Percentiles rank a stretch among this genome's conserved stretches.
These are phyloP conservation scores for Melinaea menophilus DNA, from an alignment of 2,888 invertebrate species.

Conservation along the genomic window DNA sequence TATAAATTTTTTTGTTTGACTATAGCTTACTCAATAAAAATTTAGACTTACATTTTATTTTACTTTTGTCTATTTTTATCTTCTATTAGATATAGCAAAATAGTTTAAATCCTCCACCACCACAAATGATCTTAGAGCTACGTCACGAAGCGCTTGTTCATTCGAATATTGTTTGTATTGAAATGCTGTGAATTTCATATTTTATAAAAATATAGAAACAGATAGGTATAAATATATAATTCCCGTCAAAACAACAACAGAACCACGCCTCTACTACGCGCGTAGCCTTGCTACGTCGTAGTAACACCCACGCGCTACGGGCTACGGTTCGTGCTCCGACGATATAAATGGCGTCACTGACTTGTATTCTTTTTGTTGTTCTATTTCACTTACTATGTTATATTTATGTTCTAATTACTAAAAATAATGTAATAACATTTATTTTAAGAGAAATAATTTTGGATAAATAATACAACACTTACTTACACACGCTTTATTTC, in stretches of 20 bases:
- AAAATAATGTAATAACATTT: no score
- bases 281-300: conserved; percentile 35
- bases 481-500: neutral
- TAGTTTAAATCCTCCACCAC: no score
- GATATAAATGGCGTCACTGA: conserved; percentile 15
- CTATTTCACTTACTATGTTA: neutral
- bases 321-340: conserved; percentile 9
- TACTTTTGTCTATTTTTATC: no score
- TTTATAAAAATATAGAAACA: neutral
- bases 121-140: no score
- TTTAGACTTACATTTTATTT: no score
- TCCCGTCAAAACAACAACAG: conserved; percentile 43
- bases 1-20: no score
- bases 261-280: conserved; percentile 38
- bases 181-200: neutral
- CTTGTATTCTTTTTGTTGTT: neutral
- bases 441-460: no score
- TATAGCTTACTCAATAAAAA: no score
- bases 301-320: conserved; percentile 50
- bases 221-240: conserved; percentile 17
- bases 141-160: no score
- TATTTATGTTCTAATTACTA: neutral
- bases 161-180: neutral
- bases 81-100: no score
- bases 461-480: neutral